These are phyloP conservation scores for Diachasma alloeum DNA, from an alignment of 1,140 invertebrate genomes.

Conservation along the genomic window DNA sequence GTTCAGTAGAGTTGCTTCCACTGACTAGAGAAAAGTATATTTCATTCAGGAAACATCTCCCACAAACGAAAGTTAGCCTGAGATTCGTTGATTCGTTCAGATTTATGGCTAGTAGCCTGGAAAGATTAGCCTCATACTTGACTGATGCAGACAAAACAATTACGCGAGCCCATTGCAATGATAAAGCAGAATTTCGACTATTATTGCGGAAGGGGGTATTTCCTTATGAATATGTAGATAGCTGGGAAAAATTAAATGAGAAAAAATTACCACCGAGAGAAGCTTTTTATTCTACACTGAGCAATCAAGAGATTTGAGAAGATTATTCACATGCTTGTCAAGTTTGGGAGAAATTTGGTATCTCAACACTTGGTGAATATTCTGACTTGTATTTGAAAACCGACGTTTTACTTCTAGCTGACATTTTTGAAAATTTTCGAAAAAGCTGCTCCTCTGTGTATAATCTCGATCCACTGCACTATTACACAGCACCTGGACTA, in stretches of 20 bases:
- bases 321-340: no score
- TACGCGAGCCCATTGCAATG: constrained; percentile 15
- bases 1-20: constrained; percentile 26
- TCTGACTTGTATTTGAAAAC: no score
- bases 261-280: neutral
- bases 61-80: constrained; percentile 23
- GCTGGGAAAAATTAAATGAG: neutral
- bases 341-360: no score
- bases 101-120: constrained; percentile 30
- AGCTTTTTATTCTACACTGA: neutral
- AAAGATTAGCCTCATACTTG: constrained; percentile 30
- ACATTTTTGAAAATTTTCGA: no score
- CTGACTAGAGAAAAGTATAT: constrained; percentile 35
- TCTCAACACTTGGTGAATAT: no score
- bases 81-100: constrained; percentile 35
- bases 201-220: constrained; percentile 33
- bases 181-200: constrained; percentile 22
- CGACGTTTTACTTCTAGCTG: no score
- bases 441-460: constrained; percentile 37
- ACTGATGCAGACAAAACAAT: constrained; percentile 14
- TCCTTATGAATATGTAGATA: constrained; percentile 47
- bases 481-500: constrained; percentile 51
- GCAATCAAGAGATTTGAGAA: neutral
- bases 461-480: constrained; percentile 49
- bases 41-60: constrained; percentile 28